These are phyloP conservation scores for Sanderia malayensis DNA, from an alignment of 30 jellyfish, hydroid and myxozoan genomes.

Conservation along the genomic window DNA sequence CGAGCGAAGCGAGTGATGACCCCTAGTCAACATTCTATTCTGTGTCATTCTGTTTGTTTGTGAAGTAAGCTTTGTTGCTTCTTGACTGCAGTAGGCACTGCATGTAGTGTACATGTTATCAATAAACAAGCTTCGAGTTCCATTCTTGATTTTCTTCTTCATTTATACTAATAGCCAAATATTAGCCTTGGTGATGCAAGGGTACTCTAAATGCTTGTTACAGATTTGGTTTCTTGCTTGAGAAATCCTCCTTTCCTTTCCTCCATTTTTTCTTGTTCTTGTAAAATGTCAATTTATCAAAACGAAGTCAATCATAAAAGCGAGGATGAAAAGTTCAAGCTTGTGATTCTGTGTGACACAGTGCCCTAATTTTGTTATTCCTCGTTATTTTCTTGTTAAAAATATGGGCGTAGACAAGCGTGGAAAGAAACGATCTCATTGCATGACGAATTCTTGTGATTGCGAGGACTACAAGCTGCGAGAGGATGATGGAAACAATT, in stretches of 20 bases:
- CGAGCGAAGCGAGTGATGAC: no score
- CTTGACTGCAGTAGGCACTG: neutral
- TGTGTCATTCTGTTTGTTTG: neutral
- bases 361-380: no score
- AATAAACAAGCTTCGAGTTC: no score
- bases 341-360: no score
- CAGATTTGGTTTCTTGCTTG: neutral
- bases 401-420: neutral
- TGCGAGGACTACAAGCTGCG: conserved; percentile 9
- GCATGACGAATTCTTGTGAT: neutral
- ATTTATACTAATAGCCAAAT: no score
- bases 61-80: neutral
- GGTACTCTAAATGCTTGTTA: conserved; percentile 2
- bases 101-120: no score
- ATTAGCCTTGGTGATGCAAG: neutral
- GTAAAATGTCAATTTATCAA: no score
- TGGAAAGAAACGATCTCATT: neutral
- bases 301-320: no score
- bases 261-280: no score
- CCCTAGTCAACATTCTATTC: neutral
- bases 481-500: neutral
- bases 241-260: neutral
- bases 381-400: no score
- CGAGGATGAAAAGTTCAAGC: no score
- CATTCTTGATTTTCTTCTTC: no score